Base-by-base conservation (phyloP, 2,113 vertebrate genomes). In the Myotis lucifugus region DNA sequence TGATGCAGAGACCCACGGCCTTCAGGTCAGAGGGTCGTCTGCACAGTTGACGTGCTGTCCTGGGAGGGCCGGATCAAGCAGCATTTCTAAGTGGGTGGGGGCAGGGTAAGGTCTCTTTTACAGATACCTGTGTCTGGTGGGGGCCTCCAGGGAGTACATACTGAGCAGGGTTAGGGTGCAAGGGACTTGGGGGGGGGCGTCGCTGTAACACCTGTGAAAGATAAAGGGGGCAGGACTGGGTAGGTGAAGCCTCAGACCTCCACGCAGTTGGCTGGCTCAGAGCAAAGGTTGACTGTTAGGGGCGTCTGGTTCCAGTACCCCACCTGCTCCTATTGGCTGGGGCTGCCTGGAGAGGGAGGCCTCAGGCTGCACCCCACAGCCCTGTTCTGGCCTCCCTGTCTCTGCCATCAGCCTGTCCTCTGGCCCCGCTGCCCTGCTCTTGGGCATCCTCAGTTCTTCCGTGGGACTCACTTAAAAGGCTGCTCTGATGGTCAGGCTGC, bases 291-390 rank as follows among this genome's bases (percentile, higher is more conserved):
- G 4, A 48, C 54, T 15, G 0, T 52, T 9, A 5, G 59, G 13
- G 50, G 76, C 4, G 2, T 50, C 9, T 2, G 18, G 34, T 8
- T 15, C 32, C n/a, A 2, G 32, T 1, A 17, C 40, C 93, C 6
- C 1, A 0, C 6, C 15, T 14, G 3, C 50, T 88, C 0, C 0
- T 1, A 21, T 7, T 6, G 5, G 10, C 61, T 19, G 21, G 14
- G 34, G 48, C 32, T 85, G 34, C 12, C 6, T 15, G 3, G 72
- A 29, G 17, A 27, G 27, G 1, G 1, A 1, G 11, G 50, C 12
- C 59, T 54, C 8, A 6, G 17, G 40, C 25, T 50, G 69, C 3
- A 6, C 15, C 82, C 54, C 67, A 50, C 21, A 19, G 61, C 27
- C 19, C 27, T 1, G 17, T 0, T 40, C 42, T 34, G 29, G 17